Conservation (phyloP, 2,113 vertebrate genomes). For the Pycnonotus jocosus region DNA sequence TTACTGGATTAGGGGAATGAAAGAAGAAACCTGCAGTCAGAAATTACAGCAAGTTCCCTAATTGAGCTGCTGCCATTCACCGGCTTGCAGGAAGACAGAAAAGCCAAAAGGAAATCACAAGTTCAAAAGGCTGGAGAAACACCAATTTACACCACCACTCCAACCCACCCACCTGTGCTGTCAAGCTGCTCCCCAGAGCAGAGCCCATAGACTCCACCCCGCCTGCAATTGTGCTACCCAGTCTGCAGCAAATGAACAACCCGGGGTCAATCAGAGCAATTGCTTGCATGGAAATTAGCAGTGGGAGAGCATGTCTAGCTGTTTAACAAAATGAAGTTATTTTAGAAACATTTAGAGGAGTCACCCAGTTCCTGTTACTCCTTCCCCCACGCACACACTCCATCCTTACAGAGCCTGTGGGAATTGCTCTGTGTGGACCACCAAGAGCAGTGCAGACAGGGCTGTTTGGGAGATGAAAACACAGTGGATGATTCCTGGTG, state of each 20-base stretch:
- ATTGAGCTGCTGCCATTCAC: background rate
- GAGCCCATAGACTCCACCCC: background rate
- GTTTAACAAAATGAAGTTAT: constrained; percentile 13
- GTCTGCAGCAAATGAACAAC: background rate
- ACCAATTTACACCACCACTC: background rate
- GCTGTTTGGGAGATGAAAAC: background rate
- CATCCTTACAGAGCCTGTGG: background rate
- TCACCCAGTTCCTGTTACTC: background rate
- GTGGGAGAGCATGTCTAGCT: constrained; percentile 8
- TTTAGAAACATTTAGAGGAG: background rate
- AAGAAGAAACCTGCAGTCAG: constrained; percentile 26
- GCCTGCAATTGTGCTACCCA: background rate
- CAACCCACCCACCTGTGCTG: background rate
- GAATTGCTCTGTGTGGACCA: background rate
- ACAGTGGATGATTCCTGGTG: background rate
- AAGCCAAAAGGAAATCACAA: constrained; percentile 20
- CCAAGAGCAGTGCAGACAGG: background rate
- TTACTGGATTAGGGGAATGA: constrained; percentile 46
- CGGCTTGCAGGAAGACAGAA: background rate
- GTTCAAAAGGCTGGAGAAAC: constrained; percentile 36
- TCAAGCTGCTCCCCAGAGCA: background rate
- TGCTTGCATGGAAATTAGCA: background rate
- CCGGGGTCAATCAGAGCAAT: constrained; percentile 28
- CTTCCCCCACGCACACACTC: background rate
- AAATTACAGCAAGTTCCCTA: constrained; percentile 26